Evolutionary conservation across 1,140 invertebrate species (phyloP).

Genomic region (Vollenhovia emeryi): DNA sequence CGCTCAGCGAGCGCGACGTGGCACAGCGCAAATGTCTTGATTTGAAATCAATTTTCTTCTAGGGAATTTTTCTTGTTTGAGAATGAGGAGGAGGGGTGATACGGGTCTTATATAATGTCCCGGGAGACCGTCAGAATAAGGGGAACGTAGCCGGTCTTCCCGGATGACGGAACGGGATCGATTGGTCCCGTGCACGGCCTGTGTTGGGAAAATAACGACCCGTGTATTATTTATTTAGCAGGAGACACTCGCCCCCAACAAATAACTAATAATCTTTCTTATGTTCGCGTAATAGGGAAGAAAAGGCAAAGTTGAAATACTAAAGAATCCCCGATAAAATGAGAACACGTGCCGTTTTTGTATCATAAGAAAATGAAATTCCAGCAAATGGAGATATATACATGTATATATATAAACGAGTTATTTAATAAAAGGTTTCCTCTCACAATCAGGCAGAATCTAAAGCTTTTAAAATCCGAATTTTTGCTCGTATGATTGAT

Average conservation of each 20-base stretch:
- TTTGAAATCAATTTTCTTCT: slow-evolving; percentile 50
- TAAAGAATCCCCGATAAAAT: slow-evolving; percentile 39
- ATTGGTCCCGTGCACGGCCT: slow-evolving; percentile 53
- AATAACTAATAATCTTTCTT: slow-evolving; percentile 64
- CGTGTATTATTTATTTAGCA: slow-evolving; percentile 77
- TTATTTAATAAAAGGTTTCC: slow-evolving; percentile 16
- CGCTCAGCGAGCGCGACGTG: not conserved
- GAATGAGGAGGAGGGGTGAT: slow-evolving; percentile 20
- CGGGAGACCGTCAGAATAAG: slow-evolving; percentile 49
- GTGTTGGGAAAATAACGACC: slow-evolving; percentile 62
- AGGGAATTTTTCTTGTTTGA: slow-evolving; percentile 54
- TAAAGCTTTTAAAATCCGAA: not conserved
- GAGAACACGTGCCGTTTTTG: slow-evolving; percentile 1
- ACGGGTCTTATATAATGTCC: slow-evolving; percentile 6
- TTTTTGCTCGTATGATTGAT: not conserved
- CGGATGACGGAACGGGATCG: slow-evolving; percentile 63
- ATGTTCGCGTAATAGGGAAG: slow-evolving; percentile 11
- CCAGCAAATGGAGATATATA: not conserved
- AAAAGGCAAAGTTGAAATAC: not conserved
- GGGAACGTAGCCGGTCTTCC: slow-evolving; percentile 27
- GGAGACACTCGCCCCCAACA: slow-evolving; percentile 46
- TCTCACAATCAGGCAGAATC: not conserved
- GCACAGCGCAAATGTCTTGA: slow-evolving; percentile 21
- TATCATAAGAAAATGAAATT: not conserved
- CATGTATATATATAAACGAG: not conserved